These are phyloP conservation scores for Tragelaphus strepsiceros DNA, from an alignment of 2,113 vertebrate species.

Conservation along the genomic window DNA sequence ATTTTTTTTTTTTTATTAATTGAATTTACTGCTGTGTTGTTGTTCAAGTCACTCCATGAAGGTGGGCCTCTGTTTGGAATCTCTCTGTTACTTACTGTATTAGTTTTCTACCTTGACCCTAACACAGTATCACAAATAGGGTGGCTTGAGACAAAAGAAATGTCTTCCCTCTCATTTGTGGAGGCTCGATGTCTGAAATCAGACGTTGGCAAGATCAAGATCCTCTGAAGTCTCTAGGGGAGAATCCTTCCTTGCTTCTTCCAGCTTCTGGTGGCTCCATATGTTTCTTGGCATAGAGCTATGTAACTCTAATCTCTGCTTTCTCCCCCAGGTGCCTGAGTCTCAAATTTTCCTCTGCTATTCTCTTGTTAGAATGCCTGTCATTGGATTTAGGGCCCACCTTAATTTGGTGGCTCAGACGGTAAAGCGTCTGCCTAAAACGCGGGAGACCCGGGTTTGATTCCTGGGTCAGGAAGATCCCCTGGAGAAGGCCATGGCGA, in stretches of 20 bases:
- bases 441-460: rapidly evolving
- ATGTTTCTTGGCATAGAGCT: neutral
- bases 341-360: neutral
- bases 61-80: neutral
- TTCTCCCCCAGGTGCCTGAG: neutral
- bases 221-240: neutral
- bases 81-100: neutral
- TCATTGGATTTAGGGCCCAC: neutral
- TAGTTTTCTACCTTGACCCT: neutral
- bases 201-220: neutral
- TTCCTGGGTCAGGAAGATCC: no score
- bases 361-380: neutral
- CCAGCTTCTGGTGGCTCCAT: neutral
- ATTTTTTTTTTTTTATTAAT: neutral
- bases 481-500: no score
- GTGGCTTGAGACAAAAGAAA: neutral
- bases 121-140: neutral
- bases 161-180: neutral
- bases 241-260: neutral
- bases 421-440: no score
- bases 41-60: neutral
- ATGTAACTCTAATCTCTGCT: neutral
- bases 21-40: neutral
- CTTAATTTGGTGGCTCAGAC: neutral
- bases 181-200: neutral